Conservation (phyloP, 2,888 invertebrate species). For the Polia nebulosa region DNA sequence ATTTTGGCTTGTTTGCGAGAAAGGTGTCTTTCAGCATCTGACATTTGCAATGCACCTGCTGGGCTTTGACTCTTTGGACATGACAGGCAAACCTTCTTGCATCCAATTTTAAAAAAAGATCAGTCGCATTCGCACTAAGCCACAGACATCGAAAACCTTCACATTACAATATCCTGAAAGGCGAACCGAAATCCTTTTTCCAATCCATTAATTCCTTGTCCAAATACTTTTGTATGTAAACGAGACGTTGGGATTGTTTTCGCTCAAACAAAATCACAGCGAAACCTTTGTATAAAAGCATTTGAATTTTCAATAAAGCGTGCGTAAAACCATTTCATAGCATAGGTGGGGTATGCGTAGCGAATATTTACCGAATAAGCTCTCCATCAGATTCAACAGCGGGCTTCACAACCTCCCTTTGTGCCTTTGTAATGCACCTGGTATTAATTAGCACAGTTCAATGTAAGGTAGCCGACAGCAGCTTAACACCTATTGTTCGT, state of each 20-base stretch:
- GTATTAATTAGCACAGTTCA: slow-evolving; percentile 52
- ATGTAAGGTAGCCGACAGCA: slow-evolving; percentile 30
- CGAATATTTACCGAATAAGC: slow-evolving; percentile 38
- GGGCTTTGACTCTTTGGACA: neutral
- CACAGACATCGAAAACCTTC: neutral
- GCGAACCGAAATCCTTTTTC: slow-evolving; percentile 13
- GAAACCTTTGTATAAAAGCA: slow-evolving; percentile 30
- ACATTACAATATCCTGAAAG: slow-evolving; percentile 16
- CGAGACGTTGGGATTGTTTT: slow-evolving; percentile 25
- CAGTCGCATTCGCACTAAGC: neutral
- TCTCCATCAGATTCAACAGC: slow-evolving; percentile 49
- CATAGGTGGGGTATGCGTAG: slow-evolving; percentile 1
- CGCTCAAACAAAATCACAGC: slow-evolving; percentile 34
- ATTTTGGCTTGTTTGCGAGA: slow-evolving; percentile 18
- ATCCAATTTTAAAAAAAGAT: neutral
- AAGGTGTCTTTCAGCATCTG: slow-evolving; percentile 4
- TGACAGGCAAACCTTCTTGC: neutral
- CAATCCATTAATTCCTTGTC: slow-evolving; percentile 40
- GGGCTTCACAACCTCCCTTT: slow-evolving; percentile 45
- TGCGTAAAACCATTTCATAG: slow-evolving; percentile 16
- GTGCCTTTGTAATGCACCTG: slow-evolving; percentile 47
- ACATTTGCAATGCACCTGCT: slow-evolving; percentile 9
- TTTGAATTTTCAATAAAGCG: slow-evolving; percentile 35
- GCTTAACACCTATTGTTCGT: slow-evolving; percentile 32
- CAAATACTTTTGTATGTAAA: slow-evolving; percentile 47